phyloP scores from a whole-genome alignment of 2,797 vertebrate species.

The Tympanoctomys barrerae region DNA sequence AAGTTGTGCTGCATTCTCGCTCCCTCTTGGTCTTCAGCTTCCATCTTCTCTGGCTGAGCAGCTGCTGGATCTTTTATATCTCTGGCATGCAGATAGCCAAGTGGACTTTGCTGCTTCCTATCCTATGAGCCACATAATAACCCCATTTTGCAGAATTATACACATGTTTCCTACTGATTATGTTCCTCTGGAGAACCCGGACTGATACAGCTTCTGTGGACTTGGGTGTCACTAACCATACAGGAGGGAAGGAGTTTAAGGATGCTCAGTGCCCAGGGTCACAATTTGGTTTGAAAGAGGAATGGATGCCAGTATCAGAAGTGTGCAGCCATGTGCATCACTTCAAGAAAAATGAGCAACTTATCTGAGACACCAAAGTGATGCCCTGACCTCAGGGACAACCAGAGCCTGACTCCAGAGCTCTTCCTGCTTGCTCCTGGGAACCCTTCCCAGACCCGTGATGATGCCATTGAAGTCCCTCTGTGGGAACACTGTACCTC shows the following conservation, averaged over 20 bases:
- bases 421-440: background rate
- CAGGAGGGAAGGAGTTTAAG: background rate
- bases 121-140: background rate
- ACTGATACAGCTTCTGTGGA: background rate
- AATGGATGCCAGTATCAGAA: no score
- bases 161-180: background rate
- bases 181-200: background rate
- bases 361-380: background rate
- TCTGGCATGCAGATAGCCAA: background rate
- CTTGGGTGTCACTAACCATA: background rate
- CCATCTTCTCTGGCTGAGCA: background rate
- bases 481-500: fast-evolving
- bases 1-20: background rate
- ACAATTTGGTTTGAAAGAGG: no score
- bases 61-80: background rate
- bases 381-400: fast-evolving
- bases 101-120: background rate
- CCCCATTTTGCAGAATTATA: background rate
- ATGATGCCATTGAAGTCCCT: background rate
- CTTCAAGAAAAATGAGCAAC: background rate
- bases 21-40: background rate
- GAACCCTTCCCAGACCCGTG: fast-evolving
- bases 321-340: background rate
- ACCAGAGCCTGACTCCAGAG: fast-evolving
- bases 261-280: no score